Conservation (phyloP, 1,140 invertebrate species). For the Halictus rubicundus region DNA sequence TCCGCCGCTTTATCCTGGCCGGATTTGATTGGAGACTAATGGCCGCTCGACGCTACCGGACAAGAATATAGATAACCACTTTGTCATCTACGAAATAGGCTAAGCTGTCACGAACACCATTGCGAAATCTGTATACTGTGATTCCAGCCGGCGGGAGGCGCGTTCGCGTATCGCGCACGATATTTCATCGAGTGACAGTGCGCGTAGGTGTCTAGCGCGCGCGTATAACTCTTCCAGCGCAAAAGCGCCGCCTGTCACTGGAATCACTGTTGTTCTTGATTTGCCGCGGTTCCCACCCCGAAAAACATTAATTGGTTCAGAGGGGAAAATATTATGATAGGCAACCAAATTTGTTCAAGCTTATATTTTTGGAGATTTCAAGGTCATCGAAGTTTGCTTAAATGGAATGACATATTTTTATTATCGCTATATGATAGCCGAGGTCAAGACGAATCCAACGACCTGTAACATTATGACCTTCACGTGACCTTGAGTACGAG, state of each 20-base stretch:
- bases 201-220: slow-evolving; percentile 17
- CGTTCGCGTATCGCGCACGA: slow-evolving; percentile 4
- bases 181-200: slow-evolving; percentile 37
- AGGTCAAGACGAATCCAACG: too few relatives aligned
- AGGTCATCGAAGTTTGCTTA: too few relatives aligned
- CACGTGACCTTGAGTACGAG: too few relatives aligned
- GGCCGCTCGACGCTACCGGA: slow-evolving; percentile 12
- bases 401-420: too few relatives aligned
- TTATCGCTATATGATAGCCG: too few relatives aligned
- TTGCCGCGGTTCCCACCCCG: neutral
- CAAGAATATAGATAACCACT: slow-evolving; percentile 42
- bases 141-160: slow-evolving; percentile 4
- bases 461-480: too few relatives aligned
- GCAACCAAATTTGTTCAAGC: too few relatives aligned
- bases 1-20: neutral
- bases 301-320: too few relatives aligned
- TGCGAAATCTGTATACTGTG: slow-evolving; percentile 33
- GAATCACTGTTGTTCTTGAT: neutral
- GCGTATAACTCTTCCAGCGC: slow-evolving; percentile 11
- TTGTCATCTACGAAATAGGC: slow-evolving; percentile 46
- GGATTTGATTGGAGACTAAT: slow-evolving; percentile 36
- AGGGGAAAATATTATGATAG: too few relatives aligned
- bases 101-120: slow-evolving; percentile 30
- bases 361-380: too few relatives aligned
- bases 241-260: slow-evolving; percentile 15